Percentiles rank a stretch among this genome's conserved stretches.
Conservation (phyloP, 2,797 vertebrate genomes). For the Phalanger gymnotis region DNA sequence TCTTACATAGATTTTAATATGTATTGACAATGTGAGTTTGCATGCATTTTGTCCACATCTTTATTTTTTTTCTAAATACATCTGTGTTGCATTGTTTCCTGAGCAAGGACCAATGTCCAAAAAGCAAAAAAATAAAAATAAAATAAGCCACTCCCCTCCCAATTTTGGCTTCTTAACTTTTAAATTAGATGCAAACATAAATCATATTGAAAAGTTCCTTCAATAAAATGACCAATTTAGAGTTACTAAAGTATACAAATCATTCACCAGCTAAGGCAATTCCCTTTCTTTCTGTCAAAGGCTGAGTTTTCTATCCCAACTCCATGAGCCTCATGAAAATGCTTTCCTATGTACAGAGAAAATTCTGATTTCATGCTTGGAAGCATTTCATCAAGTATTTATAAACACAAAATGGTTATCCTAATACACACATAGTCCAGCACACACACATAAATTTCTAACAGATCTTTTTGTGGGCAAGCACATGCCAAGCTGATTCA, state of each 20-base stretch:
- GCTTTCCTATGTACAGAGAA: slow-evolving; percentile 40
- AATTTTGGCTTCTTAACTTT: slow-evolving; percentile 46
- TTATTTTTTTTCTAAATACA: slow-evolving; percentile 57
- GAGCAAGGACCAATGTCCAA: slow-evolving; percentile 48
- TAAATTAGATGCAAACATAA: slow-evolving; percentile 3
- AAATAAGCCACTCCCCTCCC: background rate
- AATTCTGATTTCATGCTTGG: slow-evolving; percentile 69
- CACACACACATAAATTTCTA: background rate
- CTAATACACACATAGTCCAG: slow-evolving; percentile 21
- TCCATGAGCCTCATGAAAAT: slow-evolving; percentile 51
- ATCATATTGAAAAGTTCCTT: slow-evolving; percentile 31
- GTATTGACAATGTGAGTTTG: slow-evolving; percentile 56
- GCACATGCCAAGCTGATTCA: slow-evolving; percentile 6
- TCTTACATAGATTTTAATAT: slow-evolving; percentile 57
- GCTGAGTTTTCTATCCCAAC: slow-evolving; percentile 49
- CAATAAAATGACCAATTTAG: slow-evolving; percentile 44
- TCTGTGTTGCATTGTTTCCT: slow-evolving; percentile 45
- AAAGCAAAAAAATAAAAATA: background rate
- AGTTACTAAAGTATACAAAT: slow-evolving; percentile 27
- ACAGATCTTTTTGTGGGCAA: slow-evolving; percentile 7
- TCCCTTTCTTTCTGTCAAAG: slow-evolving; percentile 21
- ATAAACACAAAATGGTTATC: slow-evolving; percentile 65
- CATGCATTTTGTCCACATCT: slow-evolving; percentile 49
- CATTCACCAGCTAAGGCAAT: background rate
- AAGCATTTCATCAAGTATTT: slow-evolving; percentile 74